phyloP scores from a whole-genome alignment of 2,113 vertebrate species.

The Stictonetta naevosa region DNA sequence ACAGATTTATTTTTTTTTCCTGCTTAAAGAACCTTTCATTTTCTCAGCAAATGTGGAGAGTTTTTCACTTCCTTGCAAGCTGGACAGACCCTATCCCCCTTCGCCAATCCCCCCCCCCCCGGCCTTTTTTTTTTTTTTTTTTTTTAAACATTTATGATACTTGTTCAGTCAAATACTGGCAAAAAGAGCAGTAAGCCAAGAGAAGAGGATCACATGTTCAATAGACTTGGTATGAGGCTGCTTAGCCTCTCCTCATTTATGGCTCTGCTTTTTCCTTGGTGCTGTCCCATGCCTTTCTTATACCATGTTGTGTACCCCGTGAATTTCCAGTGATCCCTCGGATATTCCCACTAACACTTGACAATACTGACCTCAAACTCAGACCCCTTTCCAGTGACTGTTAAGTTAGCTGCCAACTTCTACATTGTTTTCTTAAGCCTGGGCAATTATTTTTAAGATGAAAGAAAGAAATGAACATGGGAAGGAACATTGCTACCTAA shows the following conservation, averaged over 20 bases:
- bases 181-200: neutral
- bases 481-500: neutral
- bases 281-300: neutral
- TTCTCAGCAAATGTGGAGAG: neutral
- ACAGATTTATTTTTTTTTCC: neutral
- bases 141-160: neutral
- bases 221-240: neutral
- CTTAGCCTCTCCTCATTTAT: neutral
- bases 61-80: neutral
- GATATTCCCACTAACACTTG: neutral
- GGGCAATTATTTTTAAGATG: neutral
- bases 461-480: neutral
- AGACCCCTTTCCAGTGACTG: neutral
- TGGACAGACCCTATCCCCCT: neutral
- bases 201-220: neutral
- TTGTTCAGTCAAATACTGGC: neutral
- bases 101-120: no score
- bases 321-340: neutral
- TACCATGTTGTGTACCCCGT: neutral
- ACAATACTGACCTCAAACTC: neutral
- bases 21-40: neutral
- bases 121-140: neutral
- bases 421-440: neutral
- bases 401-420: neutral
- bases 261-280: neutral